phyloP scores from a whole-genome alignment of 2,113 vertebrate species.

The Thermophis baileyi region DNA sequence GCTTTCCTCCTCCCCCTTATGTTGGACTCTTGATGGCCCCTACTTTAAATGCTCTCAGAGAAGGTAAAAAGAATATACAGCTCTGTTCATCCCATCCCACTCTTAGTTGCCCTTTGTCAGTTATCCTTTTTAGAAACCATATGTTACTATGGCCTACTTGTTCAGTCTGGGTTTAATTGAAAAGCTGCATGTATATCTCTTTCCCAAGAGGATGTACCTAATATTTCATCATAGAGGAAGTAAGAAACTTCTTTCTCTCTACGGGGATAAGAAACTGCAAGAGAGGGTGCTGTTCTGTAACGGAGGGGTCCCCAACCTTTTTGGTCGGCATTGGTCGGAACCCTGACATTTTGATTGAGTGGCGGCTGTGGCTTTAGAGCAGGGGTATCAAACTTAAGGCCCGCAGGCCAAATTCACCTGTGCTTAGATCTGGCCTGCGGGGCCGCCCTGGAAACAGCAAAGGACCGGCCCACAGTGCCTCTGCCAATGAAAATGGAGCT shows the following conservation, averaged over 20 bases:
- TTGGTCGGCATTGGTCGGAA: no score
- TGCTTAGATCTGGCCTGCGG: no score
- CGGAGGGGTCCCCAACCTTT: background rate
- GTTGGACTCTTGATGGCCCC: background rate
- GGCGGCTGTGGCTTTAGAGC: no score
- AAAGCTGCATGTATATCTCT: background rate
- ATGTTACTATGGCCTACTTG: background rate
- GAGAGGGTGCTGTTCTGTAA: background rate
- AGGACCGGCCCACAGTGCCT: no score
- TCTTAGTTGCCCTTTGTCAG: background rate
- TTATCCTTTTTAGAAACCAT: background rate
- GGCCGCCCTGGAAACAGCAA: no score
- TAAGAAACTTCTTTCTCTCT: background rate
- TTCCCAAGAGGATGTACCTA: no score
- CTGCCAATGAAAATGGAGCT: no score
- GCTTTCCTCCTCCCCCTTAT: background rate
- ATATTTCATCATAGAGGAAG: background rate
- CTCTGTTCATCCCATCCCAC: background rate
- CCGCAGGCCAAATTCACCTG: accelerated
- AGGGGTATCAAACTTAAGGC: no score
- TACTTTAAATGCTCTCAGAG: background rate
- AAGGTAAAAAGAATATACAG: background rate
- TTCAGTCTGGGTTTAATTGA: background rate
- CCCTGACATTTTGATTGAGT: no score
- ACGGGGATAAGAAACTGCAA: background rate